Conservation (phyloP, 2,888 invertebrate species). For the Philopedon plagiatum region DNA sequence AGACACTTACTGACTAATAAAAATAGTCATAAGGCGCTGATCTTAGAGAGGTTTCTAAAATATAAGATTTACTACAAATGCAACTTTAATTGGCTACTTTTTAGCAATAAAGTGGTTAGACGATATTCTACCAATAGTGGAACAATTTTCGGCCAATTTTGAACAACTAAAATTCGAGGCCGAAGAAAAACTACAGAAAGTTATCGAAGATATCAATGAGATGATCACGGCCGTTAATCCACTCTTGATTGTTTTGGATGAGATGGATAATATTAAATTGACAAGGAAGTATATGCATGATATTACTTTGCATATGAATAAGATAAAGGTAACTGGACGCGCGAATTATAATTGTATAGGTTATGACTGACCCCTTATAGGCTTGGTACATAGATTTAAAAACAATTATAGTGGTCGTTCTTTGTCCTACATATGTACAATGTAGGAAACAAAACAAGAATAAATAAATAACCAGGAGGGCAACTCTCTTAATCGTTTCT, state of each 20-base stretch:
- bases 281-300: constrained; percentile 84
- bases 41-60: no score
- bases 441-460: no score
- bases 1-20: no score
- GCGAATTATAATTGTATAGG: background rate
- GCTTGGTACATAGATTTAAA: no score
- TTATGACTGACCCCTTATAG: no score
- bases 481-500: no score
- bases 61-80: background rate
- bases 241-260: constrained; percentile 82
- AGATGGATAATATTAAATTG: constrained; percentile 85
- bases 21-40: no score
- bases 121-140: constrained; percentile 84
- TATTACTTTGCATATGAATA: constrained; percentile 80
- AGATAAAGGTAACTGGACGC: constrained; percentile 70
- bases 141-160: constrained; percentile 81
- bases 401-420: no score
- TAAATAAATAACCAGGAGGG: no score
- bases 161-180: constrained; percentile 87
- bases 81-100: background rate
- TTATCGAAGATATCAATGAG: constrained; percentile 78
- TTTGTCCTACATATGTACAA: no score
- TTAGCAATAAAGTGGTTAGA: constrained; percentile 86
- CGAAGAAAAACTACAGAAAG: constrained; percentile 82
- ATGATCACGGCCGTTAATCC: constrained; percentile 82